Evolutionary conservation across 2,888 invertebrate genomes (phyloP).

Genomic region (Timandra comae): DNA sequence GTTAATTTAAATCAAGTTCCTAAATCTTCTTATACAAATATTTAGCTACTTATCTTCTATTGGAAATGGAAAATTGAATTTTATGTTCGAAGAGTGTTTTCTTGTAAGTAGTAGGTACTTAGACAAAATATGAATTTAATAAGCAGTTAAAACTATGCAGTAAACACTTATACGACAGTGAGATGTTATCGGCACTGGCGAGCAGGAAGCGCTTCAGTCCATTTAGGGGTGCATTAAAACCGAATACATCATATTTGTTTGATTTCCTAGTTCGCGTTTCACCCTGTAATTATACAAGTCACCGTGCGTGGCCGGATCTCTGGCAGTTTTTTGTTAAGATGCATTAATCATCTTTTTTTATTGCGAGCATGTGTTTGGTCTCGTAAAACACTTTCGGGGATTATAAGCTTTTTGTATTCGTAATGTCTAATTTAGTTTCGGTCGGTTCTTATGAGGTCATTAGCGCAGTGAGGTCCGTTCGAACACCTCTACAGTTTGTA

Average conservation of each 20-base stretch:
- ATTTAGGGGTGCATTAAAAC: constrained; percentile 78
- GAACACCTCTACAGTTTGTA: constrained; percentile 38
- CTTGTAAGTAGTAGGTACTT: too few relatives aligned
- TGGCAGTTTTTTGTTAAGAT: constrained; percentile 63
- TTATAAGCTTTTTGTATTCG: constrained; percentile 61
- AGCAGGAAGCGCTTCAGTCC: constrained; percentile 74
- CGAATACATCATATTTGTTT: constrained; percentile 78
- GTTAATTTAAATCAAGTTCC: too few relatives aligned
- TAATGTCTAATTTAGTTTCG: constrained; percentile 68
- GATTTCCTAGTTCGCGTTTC: constrained; percentile 75
- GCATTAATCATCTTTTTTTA: constrained; percentile 75
- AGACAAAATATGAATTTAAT: too few relatives aligned
- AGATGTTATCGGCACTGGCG: constrained; percentile 61
- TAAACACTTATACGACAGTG: too few relatives aligned
- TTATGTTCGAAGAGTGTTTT: too few relatives aligned
- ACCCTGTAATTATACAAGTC: constrained; percentile 75
- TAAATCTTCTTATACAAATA: too few relatives aligned
- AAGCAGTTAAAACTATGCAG: too few relatives aligned
- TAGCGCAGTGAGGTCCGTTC: constrained; percentile 49
- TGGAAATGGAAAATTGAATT: too few relatives aligned
- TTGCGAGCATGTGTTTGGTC: constrained; percentile 69
- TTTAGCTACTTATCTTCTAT: too few relatives aligned
- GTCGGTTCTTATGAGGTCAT: constrained; percentile 61
- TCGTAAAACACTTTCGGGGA: constrained; percentile 66
- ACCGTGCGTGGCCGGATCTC: constrained; percentile 68